These are phyloP conservation scores for Antidorcas marsupialis DNA, from an alignment of 2,113 vertebrate species.

Conservation along the genomic window DNA sequence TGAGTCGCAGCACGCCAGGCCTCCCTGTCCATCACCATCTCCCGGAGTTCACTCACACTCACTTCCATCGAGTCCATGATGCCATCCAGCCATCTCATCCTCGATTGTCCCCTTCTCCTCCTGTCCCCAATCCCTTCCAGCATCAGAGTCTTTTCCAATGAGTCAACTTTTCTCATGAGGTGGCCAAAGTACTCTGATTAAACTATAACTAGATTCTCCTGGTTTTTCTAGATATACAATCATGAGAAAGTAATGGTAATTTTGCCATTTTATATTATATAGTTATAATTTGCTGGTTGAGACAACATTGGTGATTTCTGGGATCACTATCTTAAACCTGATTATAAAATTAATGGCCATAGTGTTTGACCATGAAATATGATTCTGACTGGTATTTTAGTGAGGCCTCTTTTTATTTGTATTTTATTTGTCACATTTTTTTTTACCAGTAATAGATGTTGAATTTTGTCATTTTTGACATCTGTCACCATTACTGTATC, in stretches of 20 bases:
- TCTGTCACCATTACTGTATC: not conserved
- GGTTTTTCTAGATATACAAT: not conserved
- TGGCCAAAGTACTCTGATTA: not conserved
- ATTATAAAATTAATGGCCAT: not conserved
- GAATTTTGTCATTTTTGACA: not conserved
- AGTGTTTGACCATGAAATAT: not conserved
- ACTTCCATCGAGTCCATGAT: too few species aligned
- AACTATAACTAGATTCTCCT: not conserved
- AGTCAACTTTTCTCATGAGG: too few species aligned
- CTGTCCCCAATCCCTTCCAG: too few species aligned
- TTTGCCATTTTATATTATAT: not conserved
- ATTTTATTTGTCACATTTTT: not conserved
- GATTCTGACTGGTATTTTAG: not conserved
- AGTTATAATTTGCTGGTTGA: not conserved
- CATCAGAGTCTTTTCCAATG: too few species aligned
- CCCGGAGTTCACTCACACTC: too few species aligned
- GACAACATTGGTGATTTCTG: not conserved
- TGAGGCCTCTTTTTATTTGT: not conserved
- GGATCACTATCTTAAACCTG: not conserved
- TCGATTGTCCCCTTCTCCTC: too few species aligned
- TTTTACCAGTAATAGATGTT: not conserved
- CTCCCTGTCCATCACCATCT: too few species aligned
- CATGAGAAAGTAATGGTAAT: not conserved
- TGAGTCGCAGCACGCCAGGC: too few species aligned
- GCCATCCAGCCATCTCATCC: too few species aligned